phyloP scores from a whole-genome alignment of 2,113 vertebrate genomes.

The Haemorhous mexicanus region DNA sequence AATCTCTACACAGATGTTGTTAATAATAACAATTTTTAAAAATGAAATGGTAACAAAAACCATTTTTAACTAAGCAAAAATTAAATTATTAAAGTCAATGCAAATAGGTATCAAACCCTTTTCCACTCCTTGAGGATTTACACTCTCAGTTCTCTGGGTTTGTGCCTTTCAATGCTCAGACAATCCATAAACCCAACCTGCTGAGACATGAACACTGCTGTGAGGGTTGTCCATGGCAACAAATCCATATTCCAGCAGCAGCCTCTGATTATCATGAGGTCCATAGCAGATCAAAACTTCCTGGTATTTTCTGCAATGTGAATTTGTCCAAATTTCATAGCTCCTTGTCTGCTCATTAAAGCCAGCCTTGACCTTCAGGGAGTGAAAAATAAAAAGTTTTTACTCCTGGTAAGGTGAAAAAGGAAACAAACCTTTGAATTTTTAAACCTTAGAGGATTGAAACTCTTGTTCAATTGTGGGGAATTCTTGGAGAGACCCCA shows the following conservation, averaged over 20 bases:
- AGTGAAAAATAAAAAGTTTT: not conserved
- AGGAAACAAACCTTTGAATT: not conserved
- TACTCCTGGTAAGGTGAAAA: not conserved
- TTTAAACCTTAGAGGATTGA: not conserved
- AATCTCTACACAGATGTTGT: not conserved
- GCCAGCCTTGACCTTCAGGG: conserved; percentile 80
- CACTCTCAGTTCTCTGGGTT: not conserved
- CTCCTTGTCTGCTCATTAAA: conserved; percentile 80
- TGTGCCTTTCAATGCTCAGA: not conserved
- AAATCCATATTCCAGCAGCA: conserved; percentile 94
- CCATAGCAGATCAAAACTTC: conserved; percentile 94
- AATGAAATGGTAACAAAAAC: not conserved
- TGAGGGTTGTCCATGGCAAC: conserved; percentile 82
- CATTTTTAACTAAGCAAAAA: not conserved
- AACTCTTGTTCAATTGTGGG: not conserved
- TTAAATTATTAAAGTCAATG: not conserved
- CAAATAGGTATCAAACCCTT: not conserved
- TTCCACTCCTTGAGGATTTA: not conserved
- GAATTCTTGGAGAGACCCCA: not conserved
- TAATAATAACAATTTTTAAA: not conserved
- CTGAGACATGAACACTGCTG: conserved; percentile 81
- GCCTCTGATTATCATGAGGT: conserved; percentile 87
- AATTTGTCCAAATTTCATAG: conserved; percentile 83
- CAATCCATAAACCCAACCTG: conserved; percentile 71
- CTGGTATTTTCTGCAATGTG: conserved; percentile 62